A percentile compares a stretch with the other conserved stretches of the same genome.
Evolutionary conservation across 2,888 invertebrate species (phyloP).

Genomic region (Ypsolopha sequella): DNA sequence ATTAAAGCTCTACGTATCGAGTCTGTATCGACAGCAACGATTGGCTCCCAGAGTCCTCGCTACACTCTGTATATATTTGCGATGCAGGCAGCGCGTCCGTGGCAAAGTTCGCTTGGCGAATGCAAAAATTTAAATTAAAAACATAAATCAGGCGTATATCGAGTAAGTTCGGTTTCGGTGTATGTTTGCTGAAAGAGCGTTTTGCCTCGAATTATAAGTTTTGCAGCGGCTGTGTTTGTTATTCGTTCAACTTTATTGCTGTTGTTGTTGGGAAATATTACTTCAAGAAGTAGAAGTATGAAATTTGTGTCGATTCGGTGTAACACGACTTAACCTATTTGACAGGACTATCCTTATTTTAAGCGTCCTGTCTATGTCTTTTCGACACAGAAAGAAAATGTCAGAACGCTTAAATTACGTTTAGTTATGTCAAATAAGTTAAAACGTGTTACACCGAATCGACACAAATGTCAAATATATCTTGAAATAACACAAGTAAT

Average conservation of each 20-base stretch:
- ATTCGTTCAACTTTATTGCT: conserved; percentile 2
- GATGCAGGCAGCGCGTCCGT: conserved; percentile 65
- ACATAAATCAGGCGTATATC: conserved; percentile 70
- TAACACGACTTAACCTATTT: too few relatives aligned
- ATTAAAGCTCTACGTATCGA: conserved; percentile 66
- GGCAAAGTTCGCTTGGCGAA: conserved; percentile 63
- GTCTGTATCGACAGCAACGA: conserved; percentile 56
- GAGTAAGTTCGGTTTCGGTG: conserved; percentile 61
- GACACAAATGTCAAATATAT: too few relatives aligned
- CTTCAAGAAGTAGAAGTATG: not conserved
- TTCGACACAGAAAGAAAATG: too few relatives aligned
- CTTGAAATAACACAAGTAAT: too few relatives aligned
- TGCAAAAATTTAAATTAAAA: conserved; percentile 73
- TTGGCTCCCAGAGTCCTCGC: conserved; percentile 2
- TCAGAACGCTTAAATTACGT: too few relatives aligned
- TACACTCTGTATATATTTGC: conserved; percentile 37
- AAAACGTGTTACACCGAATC: too few relatives aligned
- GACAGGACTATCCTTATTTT: too few relatives aligned
- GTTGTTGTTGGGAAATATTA: conserved; percentile 1
- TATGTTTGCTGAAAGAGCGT: conserved; percentile 30
- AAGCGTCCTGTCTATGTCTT: too few relatives aligned
- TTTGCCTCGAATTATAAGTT: conserved; percentile 5
- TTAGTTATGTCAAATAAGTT: too few relatives aligned
- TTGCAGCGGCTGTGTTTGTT: not conserved
- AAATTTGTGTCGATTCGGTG: not conserved